phyloP scores from a whole-genome alignment of 1,140 invertebrate species.

The Drosophila mojavensis region DNA sequence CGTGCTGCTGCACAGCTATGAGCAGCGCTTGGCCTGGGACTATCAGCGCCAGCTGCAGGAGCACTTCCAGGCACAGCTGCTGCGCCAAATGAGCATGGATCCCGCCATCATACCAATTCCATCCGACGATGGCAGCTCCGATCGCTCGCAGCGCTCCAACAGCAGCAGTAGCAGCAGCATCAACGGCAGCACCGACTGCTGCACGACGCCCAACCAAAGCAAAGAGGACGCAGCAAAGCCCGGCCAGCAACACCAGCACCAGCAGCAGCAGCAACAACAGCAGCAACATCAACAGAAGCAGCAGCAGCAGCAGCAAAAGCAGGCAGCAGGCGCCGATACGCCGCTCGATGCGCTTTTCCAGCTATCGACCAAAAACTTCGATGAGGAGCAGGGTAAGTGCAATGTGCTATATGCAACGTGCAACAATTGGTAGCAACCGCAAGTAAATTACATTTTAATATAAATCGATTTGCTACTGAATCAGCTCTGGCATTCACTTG shows the following conservation, averaged over 20 bases:
- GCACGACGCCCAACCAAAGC: constrained; percentile 85
- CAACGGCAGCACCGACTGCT: constrained; percentile 87
- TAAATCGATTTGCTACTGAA: constrained; percentile 58
- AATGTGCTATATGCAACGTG: background rate
- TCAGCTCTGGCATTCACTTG: background rate
- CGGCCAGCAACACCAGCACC: constrained; percentile 9
- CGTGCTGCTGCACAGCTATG: constrained; percentile 76
- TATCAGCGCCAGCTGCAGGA: constrained; percentile 86
- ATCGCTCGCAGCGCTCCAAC: constrained; percentile 85
- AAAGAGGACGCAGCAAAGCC: constrained; percentile 23
- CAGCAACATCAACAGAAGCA: constrained; percentile 74
- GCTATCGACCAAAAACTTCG: constrained; percentile 98
- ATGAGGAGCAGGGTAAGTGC: constrained; percentile 88
- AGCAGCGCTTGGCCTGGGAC: constrained; percentile 85
- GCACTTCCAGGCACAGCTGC: constrained; percentile 82
- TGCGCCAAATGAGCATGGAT: constrained; percentile 82
- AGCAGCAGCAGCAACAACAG: constrained; percentile 8
- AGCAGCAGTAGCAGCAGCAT: constrained; percentile 81
- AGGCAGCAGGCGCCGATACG: constrained; percentile 85
- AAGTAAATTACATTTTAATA: constrained; percentile 75
- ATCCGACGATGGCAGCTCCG: constrained; percentile 84
- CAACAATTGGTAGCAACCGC: constrained; percentile 39
- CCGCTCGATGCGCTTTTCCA: constrained; percentile 97
- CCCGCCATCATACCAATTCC: constrained; percentile 75
- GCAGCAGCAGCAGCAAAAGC: constrained; percentile 59